Base-by-base conservation (phyloP, 2,888 invertebrate species). In the Mycalesis mineus region DNA sequence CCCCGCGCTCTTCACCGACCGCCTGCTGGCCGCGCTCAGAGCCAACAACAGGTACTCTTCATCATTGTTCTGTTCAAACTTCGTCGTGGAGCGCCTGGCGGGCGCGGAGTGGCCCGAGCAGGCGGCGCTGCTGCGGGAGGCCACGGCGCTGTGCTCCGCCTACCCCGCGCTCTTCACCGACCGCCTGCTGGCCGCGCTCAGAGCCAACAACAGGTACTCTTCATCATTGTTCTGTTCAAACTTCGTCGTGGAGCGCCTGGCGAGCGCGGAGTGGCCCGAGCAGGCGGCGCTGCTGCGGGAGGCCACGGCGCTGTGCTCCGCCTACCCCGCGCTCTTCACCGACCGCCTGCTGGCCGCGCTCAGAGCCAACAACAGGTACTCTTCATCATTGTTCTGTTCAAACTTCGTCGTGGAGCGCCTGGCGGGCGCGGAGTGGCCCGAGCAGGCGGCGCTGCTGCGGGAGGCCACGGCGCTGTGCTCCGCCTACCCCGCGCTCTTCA, bases 401-500 rank as follows among this genome's bases (percentile, higher is more conserved):
- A 94, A 94, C 83, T 96, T 95, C 82, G 93, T 97, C 57, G 90
- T 96, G 66, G 94, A 94, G 74, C 93, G 94, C 68, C 87, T 96
- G 66, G 91, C 92, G 55, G 91, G 91, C 65, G 93, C 93, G 7
- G 96, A 95, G 78, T 91, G 94, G 67, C 92, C 92, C 37, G 92
- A 93, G 60, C 95, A 96, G 75, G 93, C 94, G 39, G 92, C 94
- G 29, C 85, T 97, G 64, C 84, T 97, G 71, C 92, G 95, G 61
- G 96, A 96, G 77, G 95, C 96, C 44, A 95, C 96, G 5, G 91
- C 94, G 17, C 91, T 97, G 22, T 95, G 95, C 77, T 94, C 95
- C 73, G 93, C 93, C 50, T 95, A 94, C 86, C 96, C 96, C 7
- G 92, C 93, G 50, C 91, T 97, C 48, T 94, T 96, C 78, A 95